Percentiles rank a stretch among this genome's conserved stretches.
phyloP scores from a whole-genome alignment of 2,888 invertebrate genomes.

The Hymenopus coronatus region DNA sequence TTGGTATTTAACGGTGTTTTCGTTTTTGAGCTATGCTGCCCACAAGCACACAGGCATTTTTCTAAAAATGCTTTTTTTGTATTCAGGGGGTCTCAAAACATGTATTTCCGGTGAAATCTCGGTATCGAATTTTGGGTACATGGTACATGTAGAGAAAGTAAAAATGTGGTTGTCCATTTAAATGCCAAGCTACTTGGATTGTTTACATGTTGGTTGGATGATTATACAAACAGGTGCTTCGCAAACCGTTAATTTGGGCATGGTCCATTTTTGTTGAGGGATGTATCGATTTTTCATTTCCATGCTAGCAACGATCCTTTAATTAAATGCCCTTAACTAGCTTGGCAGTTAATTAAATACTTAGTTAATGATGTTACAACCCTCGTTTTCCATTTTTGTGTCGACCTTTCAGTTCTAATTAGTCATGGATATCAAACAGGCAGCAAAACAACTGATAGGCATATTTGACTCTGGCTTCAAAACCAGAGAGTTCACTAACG shows the following conservation, averaged over 20 bases:
- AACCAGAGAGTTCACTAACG: background rate
- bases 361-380: background rate
- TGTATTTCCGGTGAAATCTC: too few relatives aligned
- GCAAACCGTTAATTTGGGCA: background rate
- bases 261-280: background rate
- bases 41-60: too few relatives aligned
- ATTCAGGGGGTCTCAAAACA: too few relatives aligned
- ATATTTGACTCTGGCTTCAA: background rate
- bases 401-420: background rate
- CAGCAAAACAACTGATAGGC: background rate
- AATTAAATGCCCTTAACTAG: background rate
- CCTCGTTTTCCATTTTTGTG: background rate
- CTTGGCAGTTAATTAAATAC: background rate
- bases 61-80: too few relatives aligned
- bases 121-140: too few relatives aligned
- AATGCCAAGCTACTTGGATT: too few relatives aligned
- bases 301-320: background rate
- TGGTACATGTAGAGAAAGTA: too few relatives aligned
- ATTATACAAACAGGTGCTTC: too few relatives aligned
- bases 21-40: too few relatives aligned
- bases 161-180: too few relatives aligned
- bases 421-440: background rate
- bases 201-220: too few relatives aligned
- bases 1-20: too few relatives aligned
- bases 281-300: background rate